Conservation (phyloP, 2,888 invertebrate genomes). For the Gymnoscelis rufifasciata region DNA sequence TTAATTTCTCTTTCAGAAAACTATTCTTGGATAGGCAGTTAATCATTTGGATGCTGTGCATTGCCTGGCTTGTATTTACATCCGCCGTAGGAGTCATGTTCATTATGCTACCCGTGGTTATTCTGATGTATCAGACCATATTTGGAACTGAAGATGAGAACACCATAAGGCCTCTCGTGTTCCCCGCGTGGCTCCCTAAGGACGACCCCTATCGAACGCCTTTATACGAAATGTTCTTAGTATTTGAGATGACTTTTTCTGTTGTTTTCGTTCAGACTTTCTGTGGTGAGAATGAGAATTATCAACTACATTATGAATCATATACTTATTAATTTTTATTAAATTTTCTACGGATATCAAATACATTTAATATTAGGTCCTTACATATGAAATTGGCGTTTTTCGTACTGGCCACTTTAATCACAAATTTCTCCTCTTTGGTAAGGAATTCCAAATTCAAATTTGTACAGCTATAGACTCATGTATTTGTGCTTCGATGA, state of each 20-base stretch:
- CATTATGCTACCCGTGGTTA: conserved; percentile 31
- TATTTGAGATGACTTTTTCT: conserved; percentile 29
- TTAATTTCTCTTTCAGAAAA: conserved; percentile 48
- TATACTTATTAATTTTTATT: too few species aligned
- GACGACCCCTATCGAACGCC: conserved; percentile 57
- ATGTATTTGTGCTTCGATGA: too few species aligned
- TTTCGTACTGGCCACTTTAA: too few species aligned
- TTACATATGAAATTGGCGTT: too few species aligned
- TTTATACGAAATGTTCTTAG: conserved; percentile 53
- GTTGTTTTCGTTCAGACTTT: conserved; percentile 41
- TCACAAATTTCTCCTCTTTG: too few species aligned
- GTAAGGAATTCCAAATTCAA: too few species aligned
- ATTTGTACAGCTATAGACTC: too few species aligned
- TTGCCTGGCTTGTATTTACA: conserved; percentile 41
- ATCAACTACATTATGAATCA: too few species aligned
- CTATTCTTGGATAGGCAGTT: conserved; percentile 52
- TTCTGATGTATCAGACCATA: conserved; percentile 44
- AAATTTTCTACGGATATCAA: too few species aligned
- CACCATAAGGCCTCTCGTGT: conserved; percentile 46
- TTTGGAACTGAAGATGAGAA: conserved; percentile 47
- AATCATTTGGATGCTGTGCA: conserved; percentile 51
- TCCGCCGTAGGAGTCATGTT: conserved; percentile 29
- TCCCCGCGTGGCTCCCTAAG: conserved; percentile 55
- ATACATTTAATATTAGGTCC: too few species aligned
- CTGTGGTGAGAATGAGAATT: conserved; percentile 48